Evolutionary conservation across 1,140 invertebrate species (phyloP).

Genomic region (Alviniconcha marisindica): DNA sequence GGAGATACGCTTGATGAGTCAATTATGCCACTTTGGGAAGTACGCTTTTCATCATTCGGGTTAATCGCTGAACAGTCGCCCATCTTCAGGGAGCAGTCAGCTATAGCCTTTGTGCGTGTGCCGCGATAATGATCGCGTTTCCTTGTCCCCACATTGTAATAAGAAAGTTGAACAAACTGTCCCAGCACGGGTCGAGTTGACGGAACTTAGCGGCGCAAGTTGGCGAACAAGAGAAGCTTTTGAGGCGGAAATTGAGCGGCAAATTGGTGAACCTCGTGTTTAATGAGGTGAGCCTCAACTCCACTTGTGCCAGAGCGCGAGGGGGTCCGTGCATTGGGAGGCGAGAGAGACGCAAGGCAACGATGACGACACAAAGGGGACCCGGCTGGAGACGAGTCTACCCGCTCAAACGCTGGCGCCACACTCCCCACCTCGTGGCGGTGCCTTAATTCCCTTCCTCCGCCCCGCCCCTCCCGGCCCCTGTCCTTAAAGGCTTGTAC

Average conservation of each 20-base stretch:
- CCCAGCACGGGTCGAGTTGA: neutral
- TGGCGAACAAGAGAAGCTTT: neutral
- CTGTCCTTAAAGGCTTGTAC: too few species aligned
- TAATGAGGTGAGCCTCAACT: slow-evolving; percentile 16
- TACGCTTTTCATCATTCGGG: too few species aligned
- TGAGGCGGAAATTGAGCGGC: slow-evolving; percentile 11
- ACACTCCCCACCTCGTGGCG: neutral
- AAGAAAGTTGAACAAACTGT: neutral
- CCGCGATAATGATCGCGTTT: slow-evolving; percentile 12
- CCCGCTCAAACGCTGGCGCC: neutral
- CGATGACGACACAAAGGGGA: slow-evolving; percentile 14
- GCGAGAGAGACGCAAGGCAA: neutral
- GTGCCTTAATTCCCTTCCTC: too few species aligned
- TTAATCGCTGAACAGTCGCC: too few species aligned
- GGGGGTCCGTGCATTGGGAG: neutral
- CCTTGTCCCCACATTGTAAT: neutral
- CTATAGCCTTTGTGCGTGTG: neutral
- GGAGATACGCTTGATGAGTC: too few species aligned
- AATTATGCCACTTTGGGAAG: too few species aligned
- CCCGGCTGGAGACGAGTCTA: neutral
- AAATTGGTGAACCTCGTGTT: slow-evolving; percentile 19
- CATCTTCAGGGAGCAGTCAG: slow-evolving; percentile 4
- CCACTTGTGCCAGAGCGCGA: neutral
- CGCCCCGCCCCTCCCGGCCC: too few species aligned
- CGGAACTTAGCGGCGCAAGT: neutral